A percentile compares a stretch with the other conserved stretches of the same genome.
These are phyloP conservation scores for Leptopterna dolabrata DNA, from an alignment of 2,888 invertebrate genomes.

Conservation along the genomic window DNA sequence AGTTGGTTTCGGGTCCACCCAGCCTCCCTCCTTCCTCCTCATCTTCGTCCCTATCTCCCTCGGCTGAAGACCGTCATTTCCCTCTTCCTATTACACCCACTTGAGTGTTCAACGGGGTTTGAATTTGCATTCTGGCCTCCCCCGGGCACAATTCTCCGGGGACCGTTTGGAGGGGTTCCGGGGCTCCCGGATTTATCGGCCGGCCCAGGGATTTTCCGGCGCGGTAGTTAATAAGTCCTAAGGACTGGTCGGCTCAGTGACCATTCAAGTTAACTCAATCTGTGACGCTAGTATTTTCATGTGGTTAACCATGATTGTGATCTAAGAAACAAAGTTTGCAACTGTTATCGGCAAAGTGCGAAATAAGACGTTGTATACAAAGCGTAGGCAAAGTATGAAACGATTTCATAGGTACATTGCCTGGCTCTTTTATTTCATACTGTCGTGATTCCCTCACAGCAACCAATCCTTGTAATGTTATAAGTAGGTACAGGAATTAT, in stretches of 20 bases:
- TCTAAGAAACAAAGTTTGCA: no score
- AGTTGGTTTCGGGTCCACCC: not conserved
- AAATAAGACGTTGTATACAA: no score
- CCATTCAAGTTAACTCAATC: no score
- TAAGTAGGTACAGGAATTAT: no score
- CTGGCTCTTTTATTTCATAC: no score
- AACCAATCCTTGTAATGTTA: no score
- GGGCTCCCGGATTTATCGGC: not conserved
- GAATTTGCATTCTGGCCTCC: constrained; percentile 42
- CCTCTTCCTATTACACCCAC: constrained; percentile 24
- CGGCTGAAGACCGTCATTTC: constrained; percentile 12
- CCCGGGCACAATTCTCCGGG: not conserved
- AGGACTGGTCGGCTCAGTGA: not conserved
- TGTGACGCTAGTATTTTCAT: no score
- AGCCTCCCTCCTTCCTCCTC: not conserved
- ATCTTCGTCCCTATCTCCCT: not conserved
- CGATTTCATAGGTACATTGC: no score
- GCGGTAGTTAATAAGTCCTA: not conserved
- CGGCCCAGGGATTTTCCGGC: not conserved
- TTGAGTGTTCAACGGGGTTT: constrained; percentile 39
- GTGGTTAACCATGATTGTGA: no score
- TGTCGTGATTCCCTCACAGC: no score
- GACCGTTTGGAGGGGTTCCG: not conserved
- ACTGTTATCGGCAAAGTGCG: no score
- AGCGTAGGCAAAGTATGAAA: no score